Evolutionary conservation across 2,113 vertebrate species (phyloP).

Genomic region (Cercopithecus mona): DNA sequence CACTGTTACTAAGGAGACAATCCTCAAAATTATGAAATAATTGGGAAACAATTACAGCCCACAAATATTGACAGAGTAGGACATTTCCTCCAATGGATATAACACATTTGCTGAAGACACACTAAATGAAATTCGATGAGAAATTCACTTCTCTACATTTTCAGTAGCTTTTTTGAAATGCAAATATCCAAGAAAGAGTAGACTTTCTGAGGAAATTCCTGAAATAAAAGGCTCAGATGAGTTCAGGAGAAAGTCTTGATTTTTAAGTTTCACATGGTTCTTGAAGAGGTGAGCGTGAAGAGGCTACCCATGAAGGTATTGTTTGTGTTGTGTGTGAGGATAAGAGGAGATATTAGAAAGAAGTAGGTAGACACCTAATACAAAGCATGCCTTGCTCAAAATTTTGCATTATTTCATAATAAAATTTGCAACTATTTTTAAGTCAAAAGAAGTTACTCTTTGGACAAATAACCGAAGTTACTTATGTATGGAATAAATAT

Average conservation of each 20-base stretch:
- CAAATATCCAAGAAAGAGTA: neutral
- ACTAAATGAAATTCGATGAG: neutral
- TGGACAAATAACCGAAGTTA: neutral
- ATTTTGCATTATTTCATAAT: neutral
- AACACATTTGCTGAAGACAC: rapidly evolving
- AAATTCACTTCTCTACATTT: neutral
- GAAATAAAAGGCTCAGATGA: neutral
- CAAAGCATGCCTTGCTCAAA: neutral
- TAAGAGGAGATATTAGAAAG: neutral
- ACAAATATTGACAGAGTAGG: neutral
- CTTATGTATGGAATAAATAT: neutral
- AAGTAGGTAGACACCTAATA: no score
- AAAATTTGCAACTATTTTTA: neutral
- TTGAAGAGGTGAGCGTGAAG: neutral
- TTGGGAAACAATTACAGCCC: neutral
- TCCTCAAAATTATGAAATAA: neutral
- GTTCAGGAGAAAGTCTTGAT: neutral
- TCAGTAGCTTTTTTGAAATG: neutral
- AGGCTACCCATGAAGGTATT: rapidly evolving
- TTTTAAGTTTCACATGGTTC: neutral
- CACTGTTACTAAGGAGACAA: neutral
- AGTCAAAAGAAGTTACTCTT: neutral
- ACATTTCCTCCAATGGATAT: neutral
- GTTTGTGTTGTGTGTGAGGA: rapidly evolving
- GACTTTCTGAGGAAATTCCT: neutral